Evolutionary conservation across 2,888 invertebrate genomes (phyloP).

Genomic region (Drosophila diplacantha): DNA sequence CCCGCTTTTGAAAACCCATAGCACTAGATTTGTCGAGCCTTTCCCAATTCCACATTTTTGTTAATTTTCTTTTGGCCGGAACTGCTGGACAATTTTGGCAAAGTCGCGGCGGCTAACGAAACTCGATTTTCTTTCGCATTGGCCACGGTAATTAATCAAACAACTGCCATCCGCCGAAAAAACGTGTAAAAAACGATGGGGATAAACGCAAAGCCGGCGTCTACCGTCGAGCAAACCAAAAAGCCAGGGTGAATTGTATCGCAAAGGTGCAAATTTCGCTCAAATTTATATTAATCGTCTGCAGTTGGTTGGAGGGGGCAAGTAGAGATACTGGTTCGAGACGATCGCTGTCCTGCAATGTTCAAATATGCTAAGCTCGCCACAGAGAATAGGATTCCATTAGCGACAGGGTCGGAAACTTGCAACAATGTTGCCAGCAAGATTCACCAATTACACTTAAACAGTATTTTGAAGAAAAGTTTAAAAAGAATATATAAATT

Average conservation of each 20-base stretch:
- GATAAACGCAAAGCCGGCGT: constrained; percentile 1
- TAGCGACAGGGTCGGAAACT: constrained; percentile 24
- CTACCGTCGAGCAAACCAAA: constrained; percentile 2
- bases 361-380: constrained; percentile 39
- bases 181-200: constrained; percentile 5
- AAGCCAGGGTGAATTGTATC: constrained; percentile 14
- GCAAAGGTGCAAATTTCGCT: constrained; percentile 27
- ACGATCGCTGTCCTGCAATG: constrained; percentile 11
- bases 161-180: constrained; percentile 53
- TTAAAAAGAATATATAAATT: background rate
- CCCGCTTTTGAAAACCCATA: background rate
- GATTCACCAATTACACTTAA: constrained; percentile 5
- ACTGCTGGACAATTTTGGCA: constrained; percentile 30
- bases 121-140: constrained; percentile 52
- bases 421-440: constrained; percentile 29
- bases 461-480: background rate
- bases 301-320: constrained; percentile 8
- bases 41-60: constrained; percentile 13
- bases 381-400: constrained; percentile 18
- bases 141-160: constrained; percentile 59
- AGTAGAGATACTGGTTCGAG: constrained; percentile 25
- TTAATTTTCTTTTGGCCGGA: constrained; percentile 32
- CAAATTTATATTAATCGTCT: constrained; percentile 36
- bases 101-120: constrained; percentile 17
- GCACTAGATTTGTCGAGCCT: constrained; percentile 7